Percentiles rank a stretch among this genome's conserved stretches.
phyloP scores from a whole-genome alignment of 1,140 invertebrate species.

The Linepithema humile region DNA sequence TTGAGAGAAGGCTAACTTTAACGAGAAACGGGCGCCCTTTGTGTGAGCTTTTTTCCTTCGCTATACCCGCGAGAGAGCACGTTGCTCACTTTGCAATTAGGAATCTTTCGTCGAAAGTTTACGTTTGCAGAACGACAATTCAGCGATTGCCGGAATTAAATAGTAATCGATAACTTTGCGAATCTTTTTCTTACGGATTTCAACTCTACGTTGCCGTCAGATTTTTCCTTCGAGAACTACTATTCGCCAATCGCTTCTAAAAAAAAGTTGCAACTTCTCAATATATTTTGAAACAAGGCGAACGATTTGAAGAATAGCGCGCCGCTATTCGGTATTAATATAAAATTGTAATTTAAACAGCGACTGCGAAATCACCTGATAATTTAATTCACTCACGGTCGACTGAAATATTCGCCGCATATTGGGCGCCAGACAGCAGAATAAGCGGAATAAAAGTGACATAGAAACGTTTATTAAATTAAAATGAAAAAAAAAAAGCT shows the following conservation, averaged over 20 bases:
- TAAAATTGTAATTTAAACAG: background rate
- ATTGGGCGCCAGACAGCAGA: background rate
- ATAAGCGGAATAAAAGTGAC: conserved; percentile 8
- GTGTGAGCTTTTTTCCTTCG: background rate
- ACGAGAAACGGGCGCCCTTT: conserved; percentile 7
- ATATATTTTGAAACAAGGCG: background rate
- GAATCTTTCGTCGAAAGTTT: background rate
- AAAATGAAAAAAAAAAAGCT: conserved; percentile 25
- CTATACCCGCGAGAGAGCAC: background rate
- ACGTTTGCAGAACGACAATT: background rate
- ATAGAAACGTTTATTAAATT: background rate
- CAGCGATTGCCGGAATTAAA: background rate
- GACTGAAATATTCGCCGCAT: background rate
- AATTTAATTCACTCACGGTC: background rate
- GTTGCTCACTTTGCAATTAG: background rate
- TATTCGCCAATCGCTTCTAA: background rate
- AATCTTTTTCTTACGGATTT: background rate
- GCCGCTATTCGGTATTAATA: background rate
- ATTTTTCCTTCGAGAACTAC: background rate
- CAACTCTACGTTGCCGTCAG: background rate
- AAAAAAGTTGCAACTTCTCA: background rate
- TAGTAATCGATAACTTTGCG: background rate
- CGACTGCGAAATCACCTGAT: background rate
- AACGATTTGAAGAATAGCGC: background rate
- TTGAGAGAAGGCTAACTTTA: conserved; percentile 39